These are phyloP conservation scores for Apocrypta bakeri DNA, from an alignment of 1,140 invertebrate species.

Conservation along the genomic window DNA sequence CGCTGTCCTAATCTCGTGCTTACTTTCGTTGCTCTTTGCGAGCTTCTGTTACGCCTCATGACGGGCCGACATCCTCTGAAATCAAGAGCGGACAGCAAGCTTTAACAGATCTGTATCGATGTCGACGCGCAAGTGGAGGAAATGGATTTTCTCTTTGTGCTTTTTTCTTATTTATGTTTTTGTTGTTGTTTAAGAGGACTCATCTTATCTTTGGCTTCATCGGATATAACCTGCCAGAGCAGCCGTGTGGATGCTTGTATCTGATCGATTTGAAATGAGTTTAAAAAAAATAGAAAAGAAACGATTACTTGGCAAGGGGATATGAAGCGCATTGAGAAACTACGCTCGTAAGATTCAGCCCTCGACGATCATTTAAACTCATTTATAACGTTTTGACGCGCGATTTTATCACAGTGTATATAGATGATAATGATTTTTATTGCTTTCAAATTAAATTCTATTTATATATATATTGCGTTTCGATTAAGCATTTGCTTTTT, in stretches of 20 bases:
- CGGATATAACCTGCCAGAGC: not conserved
- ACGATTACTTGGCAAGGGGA: no score
- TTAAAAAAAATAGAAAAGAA: no score
- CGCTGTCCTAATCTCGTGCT: conserved; percentile 1
- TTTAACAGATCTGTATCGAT: not conserved
- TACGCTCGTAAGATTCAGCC: no score
- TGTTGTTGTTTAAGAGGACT: not conserved
- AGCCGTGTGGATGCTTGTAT: not conserved
- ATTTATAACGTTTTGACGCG: not conserved
- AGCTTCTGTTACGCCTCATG: conserved; percentile 41
- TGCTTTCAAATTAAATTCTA: no score
- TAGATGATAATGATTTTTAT: no score
- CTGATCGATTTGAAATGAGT: not conserved
- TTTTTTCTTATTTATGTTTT: not conserved
- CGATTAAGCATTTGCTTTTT: no score
- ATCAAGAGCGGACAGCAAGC: not conserved
- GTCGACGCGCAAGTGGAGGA: not conserved
- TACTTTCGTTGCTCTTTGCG: not conserved
- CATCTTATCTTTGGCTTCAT: not conserved
- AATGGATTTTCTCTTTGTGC: not conserved
- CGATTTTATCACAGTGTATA: no score
- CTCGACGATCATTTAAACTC: not conserved
- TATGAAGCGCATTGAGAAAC: no score
- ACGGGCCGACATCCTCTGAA: conserved; percentile 38
- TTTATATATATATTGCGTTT: no score